Evolutionary conservation across 2,797 vertebrate species (phyloP), one percentile per base, ranked within the genome.

Genomic region (Chelonia mydas): DNA sequence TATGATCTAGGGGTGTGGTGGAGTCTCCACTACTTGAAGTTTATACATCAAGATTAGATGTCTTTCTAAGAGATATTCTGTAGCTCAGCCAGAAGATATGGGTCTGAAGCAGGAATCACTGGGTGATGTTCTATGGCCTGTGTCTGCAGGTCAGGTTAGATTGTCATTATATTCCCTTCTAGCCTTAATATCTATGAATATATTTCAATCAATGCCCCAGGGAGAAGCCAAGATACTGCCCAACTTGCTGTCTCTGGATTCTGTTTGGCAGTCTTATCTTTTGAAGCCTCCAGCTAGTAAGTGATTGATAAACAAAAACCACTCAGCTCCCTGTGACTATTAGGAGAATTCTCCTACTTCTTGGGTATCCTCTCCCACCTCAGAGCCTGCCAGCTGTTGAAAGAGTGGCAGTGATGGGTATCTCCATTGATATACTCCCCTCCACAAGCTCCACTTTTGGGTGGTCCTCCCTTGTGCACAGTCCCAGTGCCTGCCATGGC

Each of bases 391-490:
- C 2, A 21, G 65, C 6, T 81, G 57, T 61, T 84, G 82, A 87
- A 83, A 87, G 92, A 95, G 82, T 5, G 6, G 54, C 90, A 74
- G 74, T 1, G 17, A 9, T 10, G 68, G 68, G 37, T 15, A 84
- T 87, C n/a, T 68, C 61, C 85, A 93, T 0, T 2, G 89, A 92
- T 0, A 0, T 7, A 27, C 65, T 88, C 37, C 31, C 54, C 65
- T 27, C 78, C 27, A 45, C 16, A 91, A 61, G 49, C 81, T 95
- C 17, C 74, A 83, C 41, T 87, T 95, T 91, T 84, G 59, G 87
- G 74, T 78, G 74, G 84, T 28, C 51, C 96, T 86, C 91, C 87
- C 54, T 94, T 81, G 78, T 86, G 92, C 95, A 81, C 2, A 84
- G 4, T 25, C 83, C 23, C 11, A 76, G 37, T 41, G 51, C 31